phyloP scores from a whole-genome alignment of 2,797 vertebrate species.

The Helarctos malayanus region DNA sequence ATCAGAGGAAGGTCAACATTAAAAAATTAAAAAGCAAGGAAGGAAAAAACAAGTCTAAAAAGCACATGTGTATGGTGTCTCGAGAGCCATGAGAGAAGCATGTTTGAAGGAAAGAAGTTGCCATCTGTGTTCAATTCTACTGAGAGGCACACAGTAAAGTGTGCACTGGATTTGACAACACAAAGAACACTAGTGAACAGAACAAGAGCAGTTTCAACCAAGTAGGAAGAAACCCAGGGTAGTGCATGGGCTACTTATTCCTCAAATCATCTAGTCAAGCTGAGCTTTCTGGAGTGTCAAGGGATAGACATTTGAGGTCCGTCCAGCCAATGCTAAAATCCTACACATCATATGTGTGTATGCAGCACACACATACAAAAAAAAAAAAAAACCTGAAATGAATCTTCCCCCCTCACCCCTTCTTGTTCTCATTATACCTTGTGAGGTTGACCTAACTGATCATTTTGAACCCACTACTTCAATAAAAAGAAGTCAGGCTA shows the following conservation, averaged over 20 bases:
- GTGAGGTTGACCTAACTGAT: not conserved
- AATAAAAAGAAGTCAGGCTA: not conserved
- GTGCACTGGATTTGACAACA: not conserved
- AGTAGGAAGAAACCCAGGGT: not conserved
- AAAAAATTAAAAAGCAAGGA: not conserved
- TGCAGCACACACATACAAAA: not conserved
- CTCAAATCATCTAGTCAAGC: not conserved
- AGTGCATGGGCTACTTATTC: not conserved
- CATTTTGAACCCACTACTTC: not conserved
- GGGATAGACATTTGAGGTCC: not conserved
- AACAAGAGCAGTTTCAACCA: not conserved
- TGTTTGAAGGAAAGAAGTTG: not conserved
- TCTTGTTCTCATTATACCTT: not conserved
- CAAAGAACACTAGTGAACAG: not conserved
- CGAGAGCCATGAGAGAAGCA: not conserved
- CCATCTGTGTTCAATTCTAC: not conserved
- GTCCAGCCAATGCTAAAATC: not conserved
- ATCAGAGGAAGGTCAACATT: not conserved
- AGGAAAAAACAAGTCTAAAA: not conserved
- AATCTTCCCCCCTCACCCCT: not conserved
- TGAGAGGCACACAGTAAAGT: not conserved
- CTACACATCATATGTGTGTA: not conserved
- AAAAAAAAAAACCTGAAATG: not conserved
- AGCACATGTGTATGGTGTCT: not conserved
- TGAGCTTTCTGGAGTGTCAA: constrained; percentile 14